phyloP scores from a whole-genome alignment of 2,888 invertebrate species.

The Nycteola revayana region DNA sequence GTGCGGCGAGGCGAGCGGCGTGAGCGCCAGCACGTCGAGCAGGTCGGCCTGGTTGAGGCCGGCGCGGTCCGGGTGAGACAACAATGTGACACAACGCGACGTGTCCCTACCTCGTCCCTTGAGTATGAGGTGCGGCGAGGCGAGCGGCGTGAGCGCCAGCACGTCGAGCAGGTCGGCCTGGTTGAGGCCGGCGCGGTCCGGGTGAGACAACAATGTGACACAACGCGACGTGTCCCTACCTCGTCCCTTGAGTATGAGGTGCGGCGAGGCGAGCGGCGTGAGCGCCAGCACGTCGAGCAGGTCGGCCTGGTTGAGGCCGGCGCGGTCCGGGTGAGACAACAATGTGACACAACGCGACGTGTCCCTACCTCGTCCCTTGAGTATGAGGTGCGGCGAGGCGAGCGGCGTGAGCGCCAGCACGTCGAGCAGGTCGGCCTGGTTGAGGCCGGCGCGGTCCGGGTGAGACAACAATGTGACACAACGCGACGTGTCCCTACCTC shows the following conservation, averaged over 20 bases:
- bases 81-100: too few species aligned
- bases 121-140: constrained; percentile 91
- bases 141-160: constrained; percentile 89
- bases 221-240: too few species aligned
- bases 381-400: constrained; percentile 6
- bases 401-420: constrained; percentile 1
- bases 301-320: constrained; percentile 1
- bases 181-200: neutral
- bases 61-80: constrained; percentile 92
- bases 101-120: constrained; percentile 86
- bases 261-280: constrained; percentile 1
- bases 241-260: constrained; percentile 1
- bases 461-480: constrained; percentile 4
- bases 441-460: neutral
- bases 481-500: constrained; percentile 50
- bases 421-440: neutral
- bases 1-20: constrained; percentile 91
- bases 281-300: constrained; percentile 2
- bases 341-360: too few species aligned
- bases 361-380: constrained; percentile 2
- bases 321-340: neutral
- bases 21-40: constrained; percentile 92
- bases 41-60: constrained; percentile 95
- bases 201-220: neutral
- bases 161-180: constrained; percentile 84